Evolutionary conservation across 2,113 vertebrate genomes (phyloP), one percentile per base, ranked within the genome.

Genomic region (Campylorhamphus procurvoides): DNA sequence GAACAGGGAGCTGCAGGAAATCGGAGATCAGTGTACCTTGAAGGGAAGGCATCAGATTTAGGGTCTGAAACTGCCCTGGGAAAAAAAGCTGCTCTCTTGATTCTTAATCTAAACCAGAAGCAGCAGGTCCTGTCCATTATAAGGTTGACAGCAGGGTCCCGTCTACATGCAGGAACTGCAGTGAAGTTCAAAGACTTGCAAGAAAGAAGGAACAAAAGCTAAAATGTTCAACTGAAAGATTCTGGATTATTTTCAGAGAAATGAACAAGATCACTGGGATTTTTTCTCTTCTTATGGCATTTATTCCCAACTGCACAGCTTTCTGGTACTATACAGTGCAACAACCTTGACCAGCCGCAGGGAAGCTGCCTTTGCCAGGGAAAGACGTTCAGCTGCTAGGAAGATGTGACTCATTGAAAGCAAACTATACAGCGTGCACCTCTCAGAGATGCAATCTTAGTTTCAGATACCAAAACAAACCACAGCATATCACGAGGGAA

Each of bases 401-500:
- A 96, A 76, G 58, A 83, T 56, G 63, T 33, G 84, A 37, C 58
- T 87, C 69, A 42, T 67, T 95, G 47, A 72, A 95, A 78, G 71
- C 20, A 64, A 93, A 23, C 66, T 50, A 86, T 84, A 67, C 3
- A 1, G 9, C 16, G 6, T 49, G 16, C 85, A 40, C 81, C 47
- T 83, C 58, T 83, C 58, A 42, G 39, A 35, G 40, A 23, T 73
- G 40, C 56, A 69, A 60, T 86, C 66, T 77, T 74, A 72, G 40
- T 55, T 93, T 94, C 72, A 64, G 77, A 89, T 96, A 93, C 58
- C 50, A 56, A 83, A 84, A 86, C 56, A 83, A 87, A 58, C 50
- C 44, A 60, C 37, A 81, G 63, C 52, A 58, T 69, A 71, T 29
- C 23, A 77, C 2, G 10, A 50, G 44, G 68, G 88, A 82, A 37